phyloP scores from a whole-genome alignment of 2,113 vertebrate genomes.

The Chionodraco myersi region DNA sequence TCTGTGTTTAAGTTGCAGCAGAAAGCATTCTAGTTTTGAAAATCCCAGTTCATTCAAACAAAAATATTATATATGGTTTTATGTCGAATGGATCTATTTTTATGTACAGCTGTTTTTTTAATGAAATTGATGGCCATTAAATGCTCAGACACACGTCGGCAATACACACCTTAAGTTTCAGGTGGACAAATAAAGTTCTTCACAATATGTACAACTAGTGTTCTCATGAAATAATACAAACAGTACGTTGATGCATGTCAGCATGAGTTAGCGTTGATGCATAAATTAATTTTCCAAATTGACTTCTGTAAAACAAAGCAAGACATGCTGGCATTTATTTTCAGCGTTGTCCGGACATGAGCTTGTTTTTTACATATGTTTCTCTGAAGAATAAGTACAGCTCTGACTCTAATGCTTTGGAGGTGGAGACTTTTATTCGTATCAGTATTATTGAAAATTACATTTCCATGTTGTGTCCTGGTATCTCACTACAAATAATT shows the following conservation, averaged over 20 bases:
- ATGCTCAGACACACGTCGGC: conserved; percentile 15
- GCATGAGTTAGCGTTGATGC: conserved; percentile 1
- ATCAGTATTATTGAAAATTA: too few species aligned
- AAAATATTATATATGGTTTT: not conserved
- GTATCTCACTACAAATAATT: too few species aligned
- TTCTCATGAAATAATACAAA: conserved; percentile 21
- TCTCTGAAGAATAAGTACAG: too few species aligned
- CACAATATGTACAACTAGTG: conserved; percentile 28
- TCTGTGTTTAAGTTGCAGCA: not conserved
- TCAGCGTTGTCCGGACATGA: too few species aligned
- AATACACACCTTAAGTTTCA: conserved; percentile 49
- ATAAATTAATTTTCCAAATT: too few species aligned
- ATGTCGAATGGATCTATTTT: conserved; percentile 10
- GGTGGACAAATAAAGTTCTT: conserved; percentile 21
- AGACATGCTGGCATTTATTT: too few species aligned
- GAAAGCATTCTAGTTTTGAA: not conserved
- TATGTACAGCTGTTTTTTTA: conserved; percentile 14
- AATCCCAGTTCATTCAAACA: not conserved
- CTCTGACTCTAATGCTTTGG: too few species aligned
- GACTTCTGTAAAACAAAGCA: too few species aligned
- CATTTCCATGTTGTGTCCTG: too few species aligned
- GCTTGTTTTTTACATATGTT: too few species aligned
- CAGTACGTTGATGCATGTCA: not conserved
- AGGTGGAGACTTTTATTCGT: too few species aligned
- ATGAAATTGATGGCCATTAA: not conserved